Evolutionary conservation across 2,888 invertebrate genomes (phyloP), one percentile per base, ranked within the genome.

Genomic region (Molanna angustata): DNA sequence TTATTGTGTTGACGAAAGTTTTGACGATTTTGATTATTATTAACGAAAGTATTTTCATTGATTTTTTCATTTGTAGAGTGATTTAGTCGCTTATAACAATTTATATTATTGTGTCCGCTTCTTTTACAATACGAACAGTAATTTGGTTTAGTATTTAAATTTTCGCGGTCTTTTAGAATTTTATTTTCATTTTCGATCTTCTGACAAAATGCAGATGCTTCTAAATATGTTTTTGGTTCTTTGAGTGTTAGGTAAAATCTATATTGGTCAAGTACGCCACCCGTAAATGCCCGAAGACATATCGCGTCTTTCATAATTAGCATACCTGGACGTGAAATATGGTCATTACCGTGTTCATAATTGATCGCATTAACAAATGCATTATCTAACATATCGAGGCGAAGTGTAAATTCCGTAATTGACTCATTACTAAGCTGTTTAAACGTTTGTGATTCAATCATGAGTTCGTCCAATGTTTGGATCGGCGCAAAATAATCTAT

Each of bases 371-470:
- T 16, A 7, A 33, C 17, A 16, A 31, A 19, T 4, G 18, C 31
- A 18, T 32, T 32, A 18, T 45, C 17, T 19, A 45, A 18, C 19
- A 33, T 17, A 13, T 45, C 45, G 3, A 45, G 3, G 4, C 45
- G 32, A n/a, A 45, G 19, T 2, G 45, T 45, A 45, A 45, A 45
- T 6, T 45, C 45, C 2, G 18, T 33, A 32, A 45, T 45, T 2
- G 18, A 16, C 33, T 45, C 45, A n/a, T 33, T 31, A 2, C 18
- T 18, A 4, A 45, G 13, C n/a, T 45, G 45, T 32, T 18, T 31
- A 6, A 45, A 9, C 2, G 33, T 18, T 31, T n/a, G 6, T n/a
- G n/a, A 11, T 2, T 33, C 4, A n/a, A n/a, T n/a, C n/a, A n/a
- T n/a, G n/a, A n/a, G n/a, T 19, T 32, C 32, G 9, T 45, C 45